Evolutionary conservation across 1,140 invertebrate genomes (phyloP).

Genomic region (Gonatopus flavifemur): DNA sequence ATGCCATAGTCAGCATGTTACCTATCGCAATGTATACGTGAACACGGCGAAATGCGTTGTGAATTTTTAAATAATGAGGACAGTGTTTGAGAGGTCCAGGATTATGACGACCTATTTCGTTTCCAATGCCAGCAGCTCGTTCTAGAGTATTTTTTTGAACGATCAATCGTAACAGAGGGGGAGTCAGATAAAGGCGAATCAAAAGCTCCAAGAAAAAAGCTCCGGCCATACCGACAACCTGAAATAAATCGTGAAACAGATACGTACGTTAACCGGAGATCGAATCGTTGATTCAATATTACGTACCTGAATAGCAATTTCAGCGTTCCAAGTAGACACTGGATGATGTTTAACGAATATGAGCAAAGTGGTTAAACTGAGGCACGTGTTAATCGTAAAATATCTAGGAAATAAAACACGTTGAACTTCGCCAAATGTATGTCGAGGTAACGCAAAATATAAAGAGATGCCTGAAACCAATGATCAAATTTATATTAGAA

Average conservation of each 20-base stretch:
- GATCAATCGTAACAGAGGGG: slow-evolving; percentile 67
- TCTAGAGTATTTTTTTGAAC: slow-evolving; percentile 70
- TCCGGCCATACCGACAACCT: slow-evolving; percentile 67
- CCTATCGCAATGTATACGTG: slow-evolving; percentile 73
- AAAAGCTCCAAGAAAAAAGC: slow-evolving; percentile 71
- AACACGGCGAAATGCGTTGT: slow-evolving; percentile 67
- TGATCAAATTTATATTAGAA: slow-evolving; percentile 9
- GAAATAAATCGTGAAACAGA: too few relatives aligned
- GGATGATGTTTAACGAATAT: slow-evolving; percentile 66
- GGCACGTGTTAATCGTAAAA: slow-evolving; percentile 73
- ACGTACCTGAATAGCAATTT: slow-evolving; percentile 56
- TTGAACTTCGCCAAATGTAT: slow-evolving; percentile 81
- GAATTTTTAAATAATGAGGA: slow-evolving; percentile 70
- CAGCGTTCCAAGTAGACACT: slow-evolving; percentile 45
- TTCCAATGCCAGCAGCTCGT: slow-evolving; percentile 68
- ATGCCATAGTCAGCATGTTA: slow-evolving; percentile 72
- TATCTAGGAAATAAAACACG: slow-evolving; percentile 83
- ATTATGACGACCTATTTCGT: slow-evolving; percentile 69
- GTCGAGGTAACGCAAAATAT: slow-evolving; percentile 79
- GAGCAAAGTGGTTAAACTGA: slow-evolving; percentile 73
- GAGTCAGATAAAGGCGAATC: slow-evolving; percentile 69
- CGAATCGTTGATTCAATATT: slow-evolving; percentile 1
- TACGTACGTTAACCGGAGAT: too few relatives aligned
- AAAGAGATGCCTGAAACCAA: slow-evolving; percentile 70
- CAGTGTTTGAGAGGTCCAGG: slow-evolving; percentile 68